Conservation (phyloP, 2,888 invertebrate species). For the Panzeria rudis region DNA sequence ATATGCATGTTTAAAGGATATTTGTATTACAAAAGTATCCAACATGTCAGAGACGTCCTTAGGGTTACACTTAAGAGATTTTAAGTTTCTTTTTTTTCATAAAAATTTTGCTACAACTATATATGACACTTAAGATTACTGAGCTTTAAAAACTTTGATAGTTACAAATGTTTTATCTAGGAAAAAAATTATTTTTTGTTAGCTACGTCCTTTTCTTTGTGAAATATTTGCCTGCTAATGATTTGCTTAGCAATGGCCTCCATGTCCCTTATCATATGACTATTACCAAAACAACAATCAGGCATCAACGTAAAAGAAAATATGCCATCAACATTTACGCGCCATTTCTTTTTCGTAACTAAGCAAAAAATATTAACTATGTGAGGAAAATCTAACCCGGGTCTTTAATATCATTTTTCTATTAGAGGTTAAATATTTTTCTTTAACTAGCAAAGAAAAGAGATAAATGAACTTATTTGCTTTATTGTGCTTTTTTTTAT, state of each 20-base stretch:
- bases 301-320: slow-evolving; percentile 1
- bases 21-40: slow-evolving; percentile 22
- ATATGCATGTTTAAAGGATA: slow-evolving; percentile 35
- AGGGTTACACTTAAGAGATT: background rate
- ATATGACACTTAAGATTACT: background rate
- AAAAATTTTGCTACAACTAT: background rate
- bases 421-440: no score
- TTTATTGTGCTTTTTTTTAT: no score
- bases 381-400: background rate
- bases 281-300: slow-evolving; percentile 7
- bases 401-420: slow-evolving; percentile 29
- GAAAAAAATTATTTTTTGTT: background rate
- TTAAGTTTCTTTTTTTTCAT: slow-evolving; percentile 4
- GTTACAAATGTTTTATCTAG: background rate
- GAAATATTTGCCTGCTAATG: slow-evolving; percentile 37
- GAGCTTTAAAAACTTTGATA: background rate
- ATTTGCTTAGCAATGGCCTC: slow-evolving; percentile 41
- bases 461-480: background rate
- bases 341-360: slow-evolving; percentile 33
- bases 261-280: slow-evolving; percentile 13
- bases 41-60: slow-evolving; percentile 29
- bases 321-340: slow-evolving; percentile 35
- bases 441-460: background rate
- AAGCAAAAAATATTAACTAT: slow-evolving; percentile 9
- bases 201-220: slow-evolving; percentile 32